Evolutionary conservation across 2,113 vertebrate species (phyloP), one percentile per base, ranked within the genome.

Genomic region (Lycaon pictus): DNA sequence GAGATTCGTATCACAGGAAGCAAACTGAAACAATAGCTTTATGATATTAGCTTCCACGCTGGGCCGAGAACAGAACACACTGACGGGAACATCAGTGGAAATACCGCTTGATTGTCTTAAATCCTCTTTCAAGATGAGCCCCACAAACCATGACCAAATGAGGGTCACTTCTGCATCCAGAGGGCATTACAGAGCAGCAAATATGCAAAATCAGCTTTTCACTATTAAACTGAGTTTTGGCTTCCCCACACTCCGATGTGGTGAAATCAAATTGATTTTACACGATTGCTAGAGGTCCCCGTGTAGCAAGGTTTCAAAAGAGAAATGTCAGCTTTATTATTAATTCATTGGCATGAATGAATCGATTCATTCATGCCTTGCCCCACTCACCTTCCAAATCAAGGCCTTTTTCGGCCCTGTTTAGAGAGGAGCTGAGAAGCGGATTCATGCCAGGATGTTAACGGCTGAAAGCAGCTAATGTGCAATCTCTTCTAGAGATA

Each of bases 1-100:
- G 98, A 99, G 98, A 99, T 99, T 98, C 97, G 29, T 98, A 99
- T 99, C 98, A 81, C 99, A 99, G 99, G 99, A 99, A 99, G 98
- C 98, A 93, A 98, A 98, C 97, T 97, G 95, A 97, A 99, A 99
- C 99, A 99, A 99, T 99, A 90, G 99, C 98, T 98, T 98, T 98
- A 98, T 98, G 98, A 98, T 98, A 98, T 97, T 94, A 82, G 97
- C 98, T 98, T 98, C 99, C 98, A 99, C 97, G 93, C 98, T 98
- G 98, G 96, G 93, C 97, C 67, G 88, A 95, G 97, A 98, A 98
- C 98, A 98, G 98, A 97, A 97, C 97, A 81, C 0, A 0, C 95
- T 98, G 98, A 98, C 77, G 93, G 98, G 97, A 98, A 98, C 97
- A 95, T 95, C 84, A 94, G 97, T 48, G 97, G 95, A 98, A 98